phyloP scores from a whole-genome alignment of 1,140 invertebrate genomes.

The Ceratosolen solmsi region DNA sequence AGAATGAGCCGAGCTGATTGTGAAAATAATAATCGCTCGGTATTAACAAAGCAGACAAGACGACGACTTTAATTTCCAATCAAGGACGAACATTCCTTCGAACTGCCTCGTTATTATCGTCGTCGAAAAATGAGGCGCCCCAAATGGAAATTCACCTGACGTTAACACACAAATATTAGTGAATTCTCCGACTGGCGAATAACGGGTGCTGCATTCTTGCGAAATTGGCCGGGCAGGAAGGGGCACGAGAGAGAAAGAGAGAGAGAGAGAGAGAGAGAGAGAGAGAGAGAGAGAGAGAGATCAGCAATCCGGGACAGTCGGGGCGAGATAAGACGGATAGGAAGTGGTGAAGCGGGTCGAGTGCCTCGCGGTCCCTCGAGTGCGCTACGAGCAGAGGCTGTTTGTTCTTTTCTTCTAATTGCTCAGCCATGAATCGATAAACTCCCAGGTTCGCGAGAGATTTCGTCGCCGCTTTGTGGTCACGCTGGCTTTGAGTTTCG shows the following conservation, averaged over 20 bases:
- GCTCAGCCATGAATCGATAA: no score
- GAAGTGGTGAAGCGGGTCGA: not conserved
- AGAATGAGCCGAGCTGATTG: no score
- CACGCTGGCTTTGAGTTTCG: not conserved
- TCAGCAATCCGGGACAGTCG: not conserved
- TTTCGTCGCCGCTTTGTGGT: no score
- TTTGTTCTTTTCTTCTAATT: no score
- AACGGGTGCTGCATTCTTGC: not conserved
- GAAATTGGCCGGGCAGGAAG: not conserved
- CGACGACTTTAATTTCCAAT: no score
- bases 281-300: not conserved
- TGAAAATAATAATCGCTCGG: not conserved
- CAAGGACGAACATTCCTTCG: not conserved
- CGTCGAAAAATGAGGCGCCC: not conserved
- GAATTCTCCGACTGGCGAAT: not conserved
- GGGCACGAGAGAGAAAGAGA: not conserved
- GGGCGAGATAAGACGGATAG: not conserved
- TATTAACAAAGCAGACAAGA: not conserved
- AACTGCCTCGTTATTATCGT: no score
- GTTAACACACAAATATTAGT: not conserved
- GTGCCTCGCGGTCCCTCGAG: no score
- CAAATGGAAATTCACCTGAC: not conserved
- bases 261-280: not conserved
- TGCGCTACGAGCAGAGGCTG: no score
- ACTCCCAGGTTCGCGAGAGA: no score